phyloP scores from a whole-genome alignment of 2,797 vertebrate species.

The Poeciliopsis presidionis region DNA sequence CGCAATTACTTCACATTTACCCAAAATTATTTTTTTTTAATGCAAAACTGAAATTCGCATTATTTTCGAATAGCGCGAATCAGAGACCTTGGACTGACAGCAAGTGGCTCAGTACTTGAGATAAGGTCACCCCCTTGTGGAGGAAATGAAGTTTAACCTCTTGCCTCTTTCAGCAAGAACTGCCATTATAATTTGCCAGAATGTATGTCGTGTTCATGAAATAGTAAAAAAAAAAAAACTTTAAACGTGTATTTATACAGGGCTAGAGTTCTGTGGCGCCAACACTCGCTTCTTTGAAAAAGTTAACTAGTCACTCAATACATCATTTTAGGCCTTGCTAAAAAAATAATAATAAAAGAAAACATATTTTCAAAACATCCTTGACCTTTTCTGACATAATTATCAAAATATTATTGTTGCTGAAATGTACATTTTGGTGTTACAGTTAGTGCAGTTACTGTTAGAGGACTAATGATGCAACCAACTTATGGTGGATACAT shows the following conservation, averaged over 20 bases:
- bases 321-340: not conserved
- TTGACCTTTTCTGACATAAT: not conserved
- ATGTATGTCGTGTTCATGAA: not conserved
- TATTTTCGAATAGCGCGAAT: not conserved
- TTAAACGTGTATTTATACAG: not conserved
- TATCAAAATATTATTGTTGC: not conserved
- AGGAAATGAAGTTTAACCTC: not conserved
- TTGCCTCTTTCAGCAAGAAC: not conserved
- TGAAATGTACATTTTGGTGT: not conserved
- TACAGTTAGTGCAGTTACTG: not conserved
- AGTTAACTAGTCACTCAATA: not conserved
- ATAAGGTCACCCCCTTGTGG: constrained; percentile 49
- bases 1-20: not conserved
- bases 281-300: not conserved
- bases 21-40: not conserved
- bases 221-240: not conserved
- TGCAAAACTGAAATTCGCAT: not conserved
- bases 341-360: not conserved
- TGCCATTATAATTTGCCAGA: not conserved
- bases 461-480: not conserved
- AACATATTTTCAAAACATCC: not conserved
- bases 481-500: not conserved
- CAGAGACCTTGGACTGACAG: not conserved
- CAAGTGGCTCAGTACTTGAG: constrained; percentile 4
- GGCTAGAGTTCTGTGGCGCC: not conserved